These are phyloP conservation scores for Hirtodrosophila alboralis DNA, from an alignment of 2,888 invertebrate species.

Conservation along the genomic window DNA sequence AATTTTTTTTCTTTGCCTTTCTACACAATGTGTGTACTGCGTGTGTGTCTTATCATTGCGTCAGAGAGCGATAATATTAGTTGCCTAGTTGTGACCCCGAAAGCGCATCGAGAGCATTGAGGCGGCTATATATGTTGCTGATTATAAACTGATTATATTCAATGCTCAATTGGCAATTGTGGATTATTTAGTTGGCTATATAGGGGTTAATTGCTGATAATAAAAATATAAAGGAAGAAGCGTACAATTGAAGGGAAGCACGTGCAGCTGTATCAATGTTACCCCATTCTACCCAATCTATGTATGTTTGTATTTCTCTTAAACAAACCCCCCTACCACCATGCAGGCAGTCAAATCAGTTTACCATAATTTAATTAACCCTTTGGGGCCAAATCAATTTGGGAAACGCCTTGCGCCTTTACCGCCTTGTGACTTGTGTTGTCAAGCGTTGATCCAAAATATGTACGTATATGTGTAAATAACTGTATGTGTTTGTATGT, in stretches of 20 bases:
- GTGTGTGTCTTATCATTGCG: slow-evolving; percentile 21
- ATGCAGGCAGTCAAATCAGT: slow-evolving; percentile 52
- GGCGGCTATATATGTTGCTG: slow-evolving; percentile 19
- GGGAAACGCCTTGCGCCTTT: slow-evolving; percentile 5
- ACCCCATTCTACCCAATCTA: not conserved
- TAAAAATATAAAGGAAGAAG: not conserved
- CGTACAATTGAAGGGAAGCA: slow-evolving; percentile 33
- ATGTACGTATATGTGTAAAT: not conserved
- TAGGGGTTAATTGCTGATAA: not conserved
- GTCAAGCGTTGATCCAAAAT: slow-evolving; percentile 46
- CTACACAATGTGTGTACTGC: not conserved
- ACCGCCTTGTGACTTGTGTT: slow-evolving; percentile 45
- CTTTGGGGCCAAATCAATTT: slow-evolving; percentile 76
- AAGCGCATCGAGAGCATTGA: slow-evolving; percentile 31
- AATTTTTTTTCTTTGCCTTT: no score
- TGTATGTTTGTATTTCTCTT: no score
- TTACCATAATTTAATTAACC: slow-evolving; percentile 78
- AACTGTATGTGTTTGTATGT: not conserved
- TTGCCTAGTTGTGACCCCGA: slow-evolving; percentile 43
- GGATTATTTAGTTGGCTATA: slow-evolving; percentile 5
- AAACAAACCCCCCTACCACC: not conserved
- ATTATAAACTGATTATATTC: slow-evolving; percentile 38
- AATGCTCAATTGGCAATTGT: slow-evolving; percentile 10
- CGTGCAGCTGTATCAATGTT: slow-evolving; percentile 31
- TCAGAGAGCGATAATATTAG: slow-evolving; percentile 33